Percentiles rank a stretch among this genome's conserved stretches.
Conservation (phyloP, 2,797 vertebrate species). For the Triplophysa bombifrons region DNA sequence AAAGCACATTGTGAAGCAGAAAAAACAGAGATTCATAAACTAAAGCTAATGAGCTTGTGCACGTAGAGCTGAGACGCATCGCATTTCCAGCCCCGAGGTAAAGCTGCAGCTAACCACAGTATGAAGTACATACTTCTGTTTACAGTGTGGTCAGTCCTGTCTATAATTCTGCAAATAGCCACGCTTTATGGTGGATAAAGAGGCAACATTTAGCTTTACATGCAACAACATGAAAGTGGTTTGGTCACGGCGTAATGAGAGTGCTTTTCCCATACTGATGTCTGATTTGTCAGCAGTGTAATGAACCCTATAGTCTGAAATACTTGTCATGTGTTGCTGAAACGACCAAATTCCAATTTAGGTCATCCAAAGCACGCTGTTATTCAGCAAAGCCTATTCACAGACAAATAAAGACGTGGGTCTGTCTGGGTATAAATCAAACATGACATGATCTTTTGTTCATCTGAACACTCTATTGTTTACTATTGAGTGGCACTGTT, state of each 20-base stretch:
- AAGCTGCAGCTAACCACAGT: conserved; percentile 8
- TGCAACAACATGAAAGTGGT: conserved; percentile 41
- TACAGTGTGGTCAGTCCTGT: conserved; percentile 44
- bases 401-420: conserved; percentile 26
- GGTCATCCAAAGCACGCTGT: background rate
- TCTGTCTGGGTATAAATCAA: conserved; percentile 11
- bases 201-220: conserved; percentile 24
- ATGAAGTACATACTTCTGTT: conserved; percentile 43
- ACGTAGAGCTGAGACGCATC: background rate
- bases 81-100: conserved; percentile 16
- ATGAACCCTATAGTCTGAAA: conserved; percentile 17
- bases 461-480: conserved; percentile 10
- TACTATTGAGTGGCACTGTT: background rate
- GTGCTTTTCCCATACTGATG: conserved; percentile 9
- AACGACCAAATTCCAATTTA: conserved; percentile 21
- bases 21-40: background rate
- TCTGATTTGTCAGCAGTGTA: conserved; percentile 13
- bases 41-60: background rate
- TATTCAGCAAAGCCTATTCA: conserved; percentile 16
- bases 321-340: conserved; percentile 25
- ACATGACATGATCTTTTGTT: background rate
- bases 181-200: conserved; percentile 20
- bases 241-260: conserved; percentile 30
- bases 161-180: conserved; percentile 40
- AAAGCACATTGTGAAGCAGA: background rate